These are phyloP conservation scores for Anguilla marmorata DNA, from an alignment of 2,797 vertebrate species.

Conservation along the genomic window DNA sequence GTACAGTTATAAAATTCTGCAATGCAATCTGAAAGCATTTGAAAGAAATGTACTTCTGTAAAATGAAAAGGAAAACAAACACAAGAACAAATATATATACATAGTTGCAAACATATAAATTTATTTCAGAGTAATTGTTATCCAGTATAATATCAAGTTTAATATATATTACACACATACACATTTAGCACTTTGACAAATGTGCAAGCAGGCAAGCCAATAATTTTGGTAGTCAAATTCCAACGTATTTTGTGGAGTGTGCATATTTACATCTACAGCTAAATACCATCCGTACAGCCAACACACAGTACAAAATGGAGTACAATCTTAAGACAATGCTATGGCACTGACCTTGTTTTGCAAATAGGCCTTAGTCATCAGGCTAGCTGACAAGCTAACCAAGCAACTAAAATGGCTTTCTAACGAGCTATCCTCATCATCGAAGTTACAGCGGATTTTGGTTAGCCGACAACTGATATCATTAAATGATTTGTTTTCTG, in stretches of 20 bases:
- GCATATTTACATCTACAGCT: background rate
- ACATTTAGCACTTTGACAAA: background rate
- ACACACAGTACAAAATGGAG: background rate
- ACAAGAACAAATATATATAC: slow-evolving; percentile 5
- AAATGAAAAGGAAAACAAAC: background rate
- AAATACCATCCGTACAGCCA: background rate
- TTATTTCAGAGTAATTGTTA: slow-evolving; percentile 12
- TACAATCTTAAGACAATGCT: background rate
- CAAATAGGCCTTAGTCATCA: background rate
- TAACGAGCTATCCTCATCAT: background rate
- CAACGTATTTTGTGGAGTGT: background rate
- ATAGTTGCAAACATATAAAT: slow-evolving; percentile 2
- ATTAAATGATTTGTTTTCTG: background rate
- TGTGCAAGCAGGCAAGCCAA: background rate
- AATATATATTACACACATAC: slow-evolving; percentile 8
- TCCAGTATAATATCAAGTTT: background rate
- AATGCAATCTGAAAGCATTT: background rate
- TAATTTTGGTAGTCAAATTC: background rate
- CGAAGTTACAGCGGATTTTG: background rate
- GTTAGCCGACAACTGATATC: background rate
- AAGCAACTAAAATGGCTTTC: background rate
- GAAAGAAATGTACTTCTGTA: background rate
- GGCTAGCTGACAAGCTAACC: background rate
- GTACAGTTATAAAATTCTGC: background rate
- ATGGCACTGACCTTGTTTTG: slow-evolving; percentile 5